Conservation (phyloP, 2,113 vertebrate species). For the Cavia porcellus region DNA sequence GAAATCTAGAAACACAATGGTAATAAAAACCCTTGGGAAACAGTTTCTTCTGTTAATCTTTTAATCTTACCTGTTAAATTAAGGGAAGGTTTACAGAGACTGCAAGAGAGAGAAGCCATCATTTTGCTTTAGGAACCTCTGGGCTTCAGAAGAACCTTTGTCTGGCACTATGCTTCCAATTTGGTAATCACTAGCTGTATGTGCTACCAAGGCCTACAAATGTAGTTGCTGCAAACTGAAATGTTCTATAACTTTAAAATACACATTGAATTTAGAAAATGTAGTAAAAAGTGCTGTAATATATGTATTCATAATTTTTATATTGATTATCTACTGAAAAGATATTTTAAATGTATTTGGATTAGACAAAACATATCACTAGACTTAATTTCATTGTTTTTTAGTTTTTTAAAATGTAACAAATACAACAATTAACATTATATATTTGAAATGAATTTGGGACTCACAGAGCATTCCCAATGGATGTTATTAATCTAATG, state of each 20-base stretch:
- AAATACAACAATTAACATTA: not conserved
- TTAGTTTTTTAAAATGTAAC: not conserved
- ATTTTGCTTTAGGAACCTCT: not conserved
- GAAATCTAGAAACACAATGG: not conserved
- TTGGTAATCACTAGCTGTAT: not conserved
- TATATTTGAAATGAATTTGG: not conserved
- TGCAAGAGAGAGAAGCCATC: not conserved
- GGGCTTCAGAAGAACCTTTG: not conserved
- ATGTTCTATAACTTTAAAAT: not conserved
- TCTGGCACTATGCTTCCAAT: not conserved
- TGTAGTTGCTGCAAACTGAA: not conserved
- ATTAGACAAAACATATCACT: not conserved
- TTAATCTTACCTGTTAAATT: not conserved
- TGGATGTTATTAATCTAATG: not conserved
- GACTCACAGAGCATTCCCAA: not conserved
- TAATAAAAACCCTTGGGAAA: not conserved
- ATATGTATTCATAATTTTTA: not conserved
- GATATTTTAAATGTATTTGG: not conserved
- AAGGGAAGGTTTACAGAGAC: not conserved
- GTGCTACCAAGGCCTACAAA: not conserved
- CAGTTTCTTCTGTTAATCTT: not conserved
- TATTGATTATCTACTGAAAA: not conserved
- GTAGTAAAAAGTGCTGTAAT: not conserved
- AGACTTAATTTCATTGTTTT: not conserved
- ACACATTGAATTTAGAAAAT: not conserved